phyloP scores from a whole-genome alignment of 2,797 vertebrate genomes.

The Myripristis murdjan region DNA sequence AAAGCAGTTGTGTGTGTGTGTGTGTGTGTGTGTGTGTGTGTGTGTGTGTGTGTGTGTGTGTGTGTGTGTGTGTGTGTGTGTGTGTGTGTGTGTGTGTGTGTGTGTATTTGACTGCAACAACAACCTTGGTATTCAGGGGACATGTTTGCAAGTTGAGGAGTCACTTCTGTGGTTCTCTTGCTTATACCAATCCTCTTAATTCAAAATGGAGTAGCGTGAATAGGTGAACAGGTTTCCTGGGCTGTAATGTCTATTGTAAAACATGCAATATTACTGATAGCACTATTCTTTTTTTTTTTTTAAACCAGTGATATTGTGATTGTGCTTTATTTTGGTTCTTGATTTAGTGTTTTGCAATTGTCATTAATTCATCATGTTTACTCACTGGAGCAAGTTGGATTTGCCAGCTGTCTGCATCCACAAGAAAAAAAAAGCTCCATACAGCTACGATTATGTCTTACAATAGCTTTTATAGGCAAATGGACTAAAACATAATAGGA shows the following conservation, averaged over 20 bases:
- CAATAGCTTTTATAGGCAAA: not conserved
- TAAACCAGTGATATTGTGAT: not conserved
- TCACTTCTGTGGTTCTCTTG: slow-evolving; percentile 27
- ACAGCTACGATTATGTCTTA: not conserved
- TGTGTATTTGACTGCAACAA: slow-evolving; percentile 28
- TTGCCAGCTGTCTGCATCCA: not conserved
- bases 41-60: too few species aligned
- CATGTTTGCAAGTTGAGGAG: slow-evolving; percentile 7
- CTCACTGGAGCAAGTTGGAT: not conserved
- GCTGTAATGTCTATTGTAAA: not conserved
- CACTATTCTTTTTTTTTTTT: slow-evolving; percentile 14
- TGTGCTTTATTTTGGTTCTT: slow-evolving; percentile 25
- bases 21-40: slow-evolving; percentile 22
- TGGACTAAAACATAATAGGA: not conserved
- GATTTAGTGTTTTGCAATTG: slow-evolving; percentile 1
- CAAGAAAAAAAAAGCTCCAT: not conserved
- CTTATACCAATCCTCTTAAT: slow-evolving; percentile 15
- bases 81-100: slow-evolving; percentile 60
- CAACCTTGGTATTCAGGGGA: slow-evolving; percentile 15
- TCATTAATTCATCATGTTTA: slow-evolving; percentile 50
- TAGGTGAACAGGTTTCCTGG: not conserved
- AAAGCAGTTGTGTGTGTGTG: slow-evolving; percentile 56
- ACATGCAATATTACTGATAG: not conserved
- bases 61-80: too few species aligned
- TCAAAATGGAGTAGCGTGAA: not conserved